These are phyloP conservation scores for Trachymyrmex septentrionalis DNA, from an alignment of 1,140 invertebrate genomes.

Conservation along the genomic window DNA sequence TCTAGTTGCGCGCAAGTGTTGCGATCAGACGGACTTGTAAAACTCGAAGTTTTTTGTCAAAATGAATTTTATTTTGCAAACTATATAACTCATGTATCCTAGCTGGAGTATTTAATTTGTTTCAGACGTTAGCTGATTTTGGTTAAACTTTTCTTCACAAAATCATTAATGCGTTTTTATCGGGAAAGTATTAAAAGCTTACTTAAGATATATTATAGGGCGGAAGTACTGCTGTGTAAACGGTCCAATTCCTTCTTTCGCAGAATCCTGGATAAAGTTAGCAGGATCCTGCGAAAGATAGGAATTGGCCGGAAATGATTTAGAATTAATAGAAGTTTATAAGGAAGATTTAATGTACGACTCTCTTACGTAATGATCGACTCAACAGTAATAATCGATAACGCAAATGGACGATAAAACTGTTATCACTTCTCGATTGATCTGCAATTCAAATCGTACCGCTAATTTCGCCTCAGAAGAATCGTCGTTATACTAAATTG, in stretches of 20 bases:
- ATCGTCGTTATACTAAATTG: slow-evolving; percentile 42
- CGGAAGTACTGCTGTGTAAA: slow-evolving; percentile 47
- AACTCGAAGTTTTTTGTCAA: not conserved
- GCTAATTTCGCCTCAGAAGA: slow-evolving; percentile 12
- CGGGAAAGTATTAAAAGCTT: slow-evolving; percentile 30
- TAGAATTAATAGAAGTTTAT: slow-evolving; percentile 25
- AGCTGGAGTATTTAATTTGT: not conserved
- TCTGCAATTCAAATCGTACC: slow-evolving; percentile 30
- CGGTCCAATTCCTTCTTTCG: slow-evolving; percentile 52
- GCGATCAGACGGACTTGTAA: slow-evolving; percentile 18
- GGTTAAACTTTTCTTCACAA: not conserved
- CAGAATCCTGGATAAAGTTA: slow-evolving; percentile 28
- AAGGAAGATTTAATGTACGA: not conserved
- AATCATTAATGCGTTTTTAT: slow-evolving; percentile 17
- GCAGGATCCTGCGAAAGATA: slow-evolving; percentile 49
- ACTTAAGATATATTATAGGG: slow-evolving; percentile 38
- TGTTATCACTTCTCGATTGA: slow-evolving; percentile 26
- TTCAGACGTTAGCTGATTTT: not conserved
- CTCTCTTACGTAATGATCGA: slow-evolving; percentile 29
- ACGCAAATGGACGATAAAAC: slow-evolving; percentile 23
- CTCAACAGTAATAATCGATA: slow-evolving; percentile 60
- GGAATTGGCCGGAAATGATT: slow-evolving; percentile 21
- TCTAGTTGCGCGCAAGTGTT: not conserved
- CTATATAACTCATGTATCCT: not conserved
- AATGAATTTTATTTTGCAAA: slow-evolving; percentile 31